phyloP scores from a whole-genome alignment of 2,113 vertebrate species.

The Leucopsar rothschildi region DNA sequence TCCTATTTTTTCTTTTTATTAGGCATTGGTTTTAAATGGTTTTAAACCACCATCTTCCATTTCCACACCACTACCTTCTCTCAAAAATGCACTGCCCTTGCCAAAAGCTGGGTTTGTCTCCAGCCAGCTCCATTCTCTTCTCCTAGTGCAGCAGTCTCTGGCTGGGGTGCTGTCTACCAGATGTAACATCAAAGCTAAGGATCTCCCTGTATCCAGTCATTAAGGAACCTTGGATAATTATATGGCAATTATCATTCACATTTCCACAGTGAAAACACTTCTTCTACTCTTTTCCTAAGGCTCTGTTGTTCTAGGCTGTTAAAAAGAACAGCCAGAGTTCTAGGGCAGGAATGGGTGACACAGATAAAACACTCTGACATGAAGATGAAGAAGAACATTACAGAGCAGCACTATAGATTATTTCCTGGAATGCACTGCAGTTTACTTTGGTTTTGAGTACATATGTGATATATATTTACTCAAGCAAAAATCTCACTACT shows the following conservation, averaged over 20 bases:
- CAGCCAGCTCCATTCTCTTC: background rate
- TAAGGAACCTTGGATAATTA: background rate
- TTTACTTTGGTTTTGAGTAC: constrained; percentile 31
- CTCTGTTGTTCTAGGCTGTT: background rate
- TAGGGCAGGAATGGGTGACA: background rate
- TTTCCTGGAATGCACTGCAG: constrained; percentile 52
- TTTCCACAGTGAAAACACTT: background rate
- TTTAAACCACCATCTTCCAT: background rate
- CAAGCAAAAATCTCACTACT: constrained; percentile 36
- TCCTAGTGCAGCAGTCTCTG: background rate
- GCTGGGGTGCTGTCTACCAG: background rate
- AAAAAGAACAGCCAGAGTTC: background rate
- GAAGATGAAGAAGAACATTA: background rate
- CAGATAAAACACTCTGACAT: background rate
- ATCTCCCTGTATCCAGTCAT: background rate
- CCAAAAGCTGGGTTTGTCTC: background rate
- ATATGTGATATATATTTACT: constrained; percentile 51
- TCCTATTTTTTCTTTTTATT: background rate
- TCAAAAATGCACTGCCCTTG: background rate
- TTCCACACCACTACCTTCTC: background rate
- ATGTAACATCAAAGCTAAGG: background rate
- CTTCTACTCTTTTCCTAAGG: background rate
- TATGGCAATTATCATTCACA: background rate
- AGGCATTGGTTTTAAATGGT: background rate
- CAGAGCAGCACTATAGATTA: constrained; percentile 14